A percentile compares a stretch with the other conserved stretches of the same genome.
Conservation (phyloP, 2,888 invertebrate species). For the Carpatolechia fugitivella region DNA sequence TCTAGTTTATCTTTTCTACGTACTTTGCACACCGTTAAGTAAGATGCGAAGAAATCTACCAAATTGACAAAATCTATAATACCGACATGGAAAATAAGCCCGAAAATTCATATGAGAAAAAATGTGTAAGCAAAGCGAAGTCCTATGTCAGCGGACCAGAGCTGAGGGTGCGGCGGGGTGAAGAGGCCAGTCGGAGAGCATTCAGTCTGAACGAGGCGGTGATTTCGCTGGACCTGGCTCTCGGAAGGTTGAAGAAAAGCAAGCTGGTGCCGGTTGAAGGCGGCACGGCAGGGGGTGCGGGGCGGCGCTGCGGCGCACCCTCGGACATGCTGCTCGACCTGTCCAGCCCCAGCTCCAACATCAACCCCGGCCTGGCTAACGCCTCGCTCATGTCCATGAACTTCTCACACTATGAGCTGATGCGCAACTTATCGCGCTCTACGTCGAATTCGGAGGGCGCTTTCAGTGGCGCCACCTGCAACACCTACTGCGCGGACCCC, state of each 20-base stretch:
- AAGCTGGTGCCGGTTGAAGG: constrained; percentile 48
- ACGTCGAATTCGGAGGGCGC: constrained; percentile 63
- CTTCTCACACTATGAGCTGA: constrained; percentile 66
- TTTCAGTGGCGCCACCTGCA: constrained; percentile 53
- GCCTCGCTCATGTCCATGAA: constrained; percentile 63
- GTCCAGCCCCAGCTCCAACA: constrained; percentile 31
- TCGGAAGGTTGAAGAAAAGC: constrained; percentile 56
- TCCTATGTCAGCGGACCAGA: constrained; percentile 35
- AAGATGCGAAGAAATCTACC: not conserved
- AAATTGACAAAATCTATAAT: not conserved
- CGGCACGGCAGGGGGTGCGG: not conserved
- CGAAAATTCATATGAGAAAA: constrained; percentile 41
- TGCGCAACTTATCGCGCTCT: constrained; percentile 59
- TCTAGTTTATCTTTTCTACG: not conserved
- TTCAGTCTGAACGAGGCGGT: constrained; percentile 55
- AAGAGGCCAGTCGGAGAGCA: constrained; percentile 52
- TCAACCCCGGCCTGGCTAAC: constrained; percentile 39
- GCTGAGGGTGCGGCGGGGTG: constrained; percentile 34
- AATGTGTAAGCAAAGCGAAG: constrained; percentile 44
- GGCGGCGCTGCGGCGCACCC: constrained; percentile 18
- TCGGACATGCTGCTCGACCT: constrained; percentile 48
- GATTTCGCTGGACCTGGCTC: constrained; percentile 51
- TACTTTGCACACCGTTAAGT: not conserved
- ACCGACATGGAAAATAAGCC: constrained; percentile 52
- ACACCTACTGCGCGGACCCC: constrained; percentile 30